Percentiles rank a stretch among this genome's conserved stretches.
These are phyloP conservation scores for Etia nguti DNA, from an alignment of 2,113 vertebrate genomes.

Conservation along the genomic window DNA sequence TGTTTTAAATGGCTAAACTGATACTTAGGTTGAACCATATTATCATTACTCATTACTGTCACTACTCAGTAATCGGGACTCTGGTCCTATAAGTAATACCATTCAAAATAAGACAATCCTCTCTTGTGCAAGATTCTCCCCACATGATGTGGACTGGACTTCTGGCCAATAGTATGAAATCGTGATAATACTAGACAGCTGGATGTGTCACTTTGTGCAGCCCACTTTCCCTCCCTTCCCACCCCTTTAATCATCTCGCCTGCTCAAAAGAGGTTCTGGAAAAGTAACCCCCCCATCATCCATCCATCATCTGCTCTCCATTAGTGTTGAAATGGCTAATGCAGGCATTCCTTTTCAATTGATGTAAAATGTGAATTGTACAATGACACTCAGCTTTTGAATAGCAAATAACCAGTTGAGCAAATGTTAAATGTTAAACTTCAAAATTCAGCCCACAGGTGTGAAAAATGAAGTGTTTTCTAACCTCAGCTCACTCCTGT, in stretches of 20 bases:
- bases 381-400: background rate
- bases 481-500: background rate
- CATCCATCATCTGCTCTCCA: constrained; percentile 49
- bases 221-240: background rate
- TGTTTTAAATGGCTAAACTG: background rate
- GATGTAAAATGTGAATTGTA: constrained; percentile 20
- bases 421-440: background rate
- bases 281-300: constrained; percentile 2
- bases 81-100: background rate
- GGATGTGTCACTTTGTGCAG: constrained; percentile 24
- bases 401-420: background rate
- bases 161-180: background rate
- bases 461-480: background rate
- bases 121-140: background rate
- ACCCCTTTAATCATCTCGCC: constrained; percentile 36
- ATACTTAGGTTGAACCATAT: background rate
- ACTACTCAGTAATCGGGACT: background rate
- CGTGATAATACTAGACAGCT: constrained; percentile 17
- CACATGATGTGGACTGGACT: background rate
- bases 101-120: background rate
- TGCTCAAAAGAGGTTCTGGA: constrained; percentile 3
- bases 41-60: background rate
- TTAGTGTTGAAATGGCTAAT: constrained; percentile 26
- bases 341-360: background rate
- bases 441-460: background rate